Evolutionary conservation across 2,888 invertebrate species (phyloP), one percentile per base, ranked within the genome.

Genomic region (Girardia tigrina): DNA sequence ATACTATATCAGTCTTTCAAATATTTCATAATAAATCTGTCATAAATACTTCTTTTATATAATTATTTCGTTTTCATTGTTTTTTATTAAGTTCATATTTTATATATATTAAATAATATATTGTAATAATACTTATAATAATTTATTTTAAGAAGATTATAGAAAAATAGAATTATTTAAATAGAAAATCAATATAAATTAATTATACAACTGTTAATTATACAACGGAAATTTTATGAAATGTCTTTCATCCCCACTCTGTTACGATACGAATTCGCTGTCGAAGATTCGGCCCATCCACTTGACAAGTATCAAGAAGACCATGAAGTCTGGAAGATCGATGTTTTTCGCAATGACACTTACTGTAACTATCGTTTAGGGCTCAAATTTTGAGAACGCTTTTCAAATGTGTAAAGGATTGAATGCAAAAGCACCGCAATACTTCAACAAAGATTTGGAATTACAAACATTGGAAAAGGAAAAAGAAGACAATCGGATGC

Each of bases 321-420:
- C 23, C 56, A 56, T 56, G 56, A 56, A 56, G 56, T 56, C 23
- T 20, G 56, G n/a, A 12, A 56, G 4, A 6, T 56, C 23, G n/a
- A 56, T 16, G 36, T 12, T 36, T 56, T 8, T 8, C 56, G 4
- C 4, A n/a, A 56, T 6, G n/a, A n/a, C n/a, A n/a, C n/a, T n/a
- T n/a, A n/a, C n/a, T n/a, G 4, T 56, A 20, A 8, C n/a, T 8
- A 56, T n/a, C n/a, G 4, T 56, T 8, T 16, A 56, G 56, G 56
- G 56, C 4, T 20, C n/a, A 56, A n/a, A 56, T 56, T 56, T 56
- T 56, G 56, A 56, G 23, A 56, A 56, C 56, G 56, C 56, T 12
- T 56, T 56, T 56, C 56, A 56, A 56, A 56, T 56, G 56, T 56
- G 56, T 56, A 56, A 56, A 56, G 56, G 56, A 56, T n/a, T 56